A percentile compares a stretch with the other conserved stretches of the same genome.
These are phyloP conservation scores for Diloba caeruleocephala DNA, from an alignment of 2,888 invertebrate species.

Conservation along the genomic window DNA sequence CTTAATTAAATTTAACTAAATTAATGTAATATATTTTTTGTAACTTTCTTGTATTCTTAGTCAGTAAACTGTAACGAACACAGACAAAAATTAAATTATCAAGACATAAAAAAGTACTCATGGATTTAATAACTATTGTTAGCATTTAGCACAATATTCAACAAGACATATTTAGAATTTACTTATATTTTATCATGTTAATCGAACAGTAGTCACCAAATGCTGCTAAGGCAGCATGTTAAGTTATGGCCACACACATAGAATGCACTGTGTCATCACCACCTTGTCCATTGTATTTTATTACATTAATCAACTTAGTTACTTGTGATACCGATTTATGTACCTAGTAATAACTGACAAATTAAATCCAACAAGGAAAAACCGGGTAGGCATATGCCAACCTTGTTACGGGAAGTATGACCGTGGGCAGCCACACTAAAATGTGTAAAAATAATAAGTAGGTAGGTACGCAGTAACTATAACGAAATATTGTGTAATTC, in stretches of 20 bases:
- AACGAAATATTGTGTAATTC: constrained; percentile 25
- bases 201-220: constrained; percentile 10
- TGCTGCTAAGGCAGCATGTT: constrained; percentile 20
- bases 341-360: constrained; percentile 1
- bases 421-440: constrained; percentile 40
- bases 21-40: neutral
- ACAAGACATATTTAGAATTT: neutral
- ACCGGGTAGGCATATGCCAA: constrained; percentile 23
- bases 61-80: too few species aligned
- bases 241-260: neutral
- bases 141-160: too few species aligned
- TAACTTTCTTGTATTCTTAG: too few species aligned
- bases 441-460: constrained; percentile 26
- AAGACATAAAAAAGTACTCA: too few species aligned
- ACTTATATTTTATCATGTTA: too few species aligned
- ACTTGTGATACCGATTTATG: neutral
- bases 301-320: constrained; percentile 4
- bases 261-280: constrained; percentile 36
- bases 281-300: constrained; percentile 12
- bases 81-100: too few species aligned
- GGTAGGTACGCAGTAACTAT: constrained; percentile 28
- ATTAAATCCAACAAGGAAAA: constrained; percentile 6
- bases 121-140: too few species aligned
- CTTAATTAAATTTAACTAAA: too few species aligned
- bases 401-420: constrained; percentile 43